phyloP scores from a whole-genome alignment of 2,113 vertebrate species.

The Fukomys damarensis region DNA sequence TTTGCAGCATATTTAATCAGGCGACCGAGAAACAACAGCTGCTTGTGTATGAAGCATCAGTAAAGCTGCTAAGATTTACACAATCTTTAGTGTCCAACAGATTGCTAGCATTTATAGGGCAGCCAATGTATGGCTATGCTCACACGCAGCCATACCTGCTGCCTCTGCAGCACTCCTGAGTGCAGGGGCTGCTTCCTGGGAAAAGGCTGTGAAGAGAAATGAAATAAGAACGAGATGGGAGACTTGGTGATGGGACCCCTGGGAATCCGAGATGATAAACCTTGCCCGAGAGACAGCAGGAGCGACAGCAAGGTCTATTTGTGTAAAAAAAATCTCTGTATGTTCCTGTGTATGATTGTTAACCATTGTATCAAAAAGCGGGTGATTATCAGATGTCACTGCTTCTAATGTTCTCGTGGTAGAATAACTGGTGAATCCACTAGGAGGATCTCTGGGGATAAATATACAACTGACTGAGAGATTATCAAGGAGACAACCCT shows the following conservation, averaged over 20 bases:
- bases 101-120: constrained; percentile 79
- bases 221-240: background rate
- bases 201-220: background rate
- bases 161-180: constrained; percentile 39
- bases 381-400: background rate
- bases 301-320: background rate
- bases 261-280: background rate
- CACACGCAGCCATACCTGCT: constrained; percentile 73
- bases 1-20: constrained; percentile 81
- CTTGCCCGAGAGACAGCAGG: background rate
- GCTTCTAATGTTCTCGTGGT: background rate
- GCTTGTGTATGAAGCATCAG: constrained; percentile 84
- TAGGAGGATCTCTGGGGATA: background rate
- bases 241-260: background rate
- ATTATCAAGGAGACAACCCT: background rate
- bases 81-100: constrained; percentile 81
- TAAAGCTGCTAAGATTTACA: constrained; percentile 83
- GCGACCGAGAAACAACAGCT: constrained; percentile 83
- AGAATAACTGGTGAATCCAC: background rate
- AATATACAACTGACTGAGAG: background rate
- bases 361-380: background rate
- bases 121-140: constrained; percentile 78
- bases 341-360: background rate
- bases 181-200: background rate
- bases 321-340: background rate